Evolutionary conservation across 1,140 invertebrate species (phyloP).

Genomic region (Helicoverpa armigera): DNA sequence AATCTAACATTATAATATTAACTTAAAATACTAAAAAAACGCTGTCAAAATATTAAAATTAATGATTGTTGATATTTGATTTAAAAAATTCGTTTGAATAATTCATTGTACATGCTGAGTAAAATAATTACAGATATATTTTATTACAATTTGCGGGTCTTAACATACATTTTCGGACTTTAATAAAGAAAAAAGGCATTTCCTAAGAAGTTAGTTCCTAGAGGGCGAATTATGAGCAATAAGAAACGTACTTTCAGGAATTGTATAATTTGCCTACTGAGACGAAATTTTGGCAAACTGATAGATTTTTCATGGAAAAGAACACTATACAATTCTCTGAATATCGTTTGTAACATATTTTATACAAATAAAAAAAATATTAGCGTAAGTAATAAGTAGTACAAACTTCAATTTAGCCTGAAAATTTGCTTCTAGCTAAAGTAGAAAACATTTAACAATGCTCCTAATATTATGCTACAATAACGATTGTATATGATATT

Average conservation of each 20-base stretch:
- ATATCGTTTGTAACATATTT: neutral
- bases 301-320: neutral
- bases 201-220: conserved; percentile 25
- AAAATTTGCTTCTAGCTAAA: conserved; percentile 56
- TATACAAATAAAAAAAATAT: conserved; percentile 14
- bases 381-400: conserved; percentile 23
- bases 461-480: conserved; percentile 46
- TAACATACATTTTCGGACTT: conserved; percentile 1
- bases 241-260: neutral
- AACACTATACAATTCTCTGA: conserved; percentile 5
- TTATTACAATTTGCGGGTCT: conserved; percentile 6
- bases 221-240: conserved; percentile 23
- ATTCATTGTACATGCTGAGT: conserved; percentile 70
- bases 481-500: conserved; percentile 48
- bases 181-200: conserved; percentile 1
- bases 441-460: conserved; percentile 65
- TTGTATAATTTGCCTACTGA: neutral
- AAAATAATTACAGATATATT: conserved; percentile 48
- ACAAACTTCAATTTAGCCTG: conserved; percentile 20
- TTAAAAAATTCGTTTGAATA: conserved; percentile 74
- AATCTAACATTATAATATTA: conserved; percentile 62
- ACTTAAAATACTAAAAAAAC: conserved; percentile 66
- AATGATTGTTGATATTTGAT: conserved; percentile 58
- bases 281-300: conserved; percentile 5
- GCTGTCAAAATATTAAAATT: conserved; percentile 65